Evolutionary conservation across 2,113 vertebrate species (phyloP), one percentile per base, ranked within the genome.

Genomic region (Dipodomys merriami): DNA sequence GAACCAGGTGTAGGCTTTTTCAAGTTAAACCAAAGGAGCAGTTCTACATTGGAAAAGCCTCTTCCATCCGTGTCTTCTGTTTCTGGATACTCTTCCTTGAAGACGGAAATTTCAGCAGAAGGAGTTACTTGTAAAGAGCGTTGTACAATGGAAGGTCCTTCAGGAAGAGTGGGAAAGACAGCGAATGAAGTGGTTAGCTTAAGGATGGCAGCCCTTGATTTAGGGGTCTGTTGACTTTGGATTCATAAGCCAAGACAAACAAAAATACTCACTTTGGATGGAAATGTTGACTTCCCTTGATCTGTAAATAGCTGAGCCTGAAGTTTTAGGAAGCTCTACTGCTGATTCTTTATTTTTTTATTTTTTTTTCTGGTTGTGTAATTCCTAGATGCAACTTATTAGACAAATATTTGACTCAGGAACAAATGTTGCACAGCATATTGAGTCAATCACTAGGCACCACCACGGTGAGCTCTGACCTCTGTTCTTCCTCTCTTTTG

Each of bases 21-120:
- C 67, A 65, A 90, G 67, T 93, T 84, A 94, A 94, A 88, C 49
- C 10, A 19, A 71, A 95, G 90, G 87, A 87, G 74, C 80, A 69
- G 20, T 92, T 96, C 88, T 89, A 68, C 39, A 53, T 19, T 92
- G 93, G 80, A 94, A 94, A 30, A 84, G 20, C 20, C 85, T 96
- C 25, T 65, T 6, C 0, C 5, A 27, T 88, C 82, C 1, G 0
- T n/a, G 73, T 79, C 87, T 93, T 92, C 73, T 80, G 30, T 88
- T 81, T 88, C 83, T 60, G 67, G 44, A 78, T 39, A 49, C 13
- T 22, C 20, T 82, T 84, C 30, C 49, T 80, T 23, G 30, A 85
- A 86, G 87, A 90, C 81, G 25, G 29, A 85, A 78, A 77, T 83
- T 91, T 93, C 72, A 85, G 76, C 79, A 94, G 46, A 62, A 87